Base-by-base conservation (phyloP, 1,140 invertebrate species). In the Ips nitidus region DNA sequence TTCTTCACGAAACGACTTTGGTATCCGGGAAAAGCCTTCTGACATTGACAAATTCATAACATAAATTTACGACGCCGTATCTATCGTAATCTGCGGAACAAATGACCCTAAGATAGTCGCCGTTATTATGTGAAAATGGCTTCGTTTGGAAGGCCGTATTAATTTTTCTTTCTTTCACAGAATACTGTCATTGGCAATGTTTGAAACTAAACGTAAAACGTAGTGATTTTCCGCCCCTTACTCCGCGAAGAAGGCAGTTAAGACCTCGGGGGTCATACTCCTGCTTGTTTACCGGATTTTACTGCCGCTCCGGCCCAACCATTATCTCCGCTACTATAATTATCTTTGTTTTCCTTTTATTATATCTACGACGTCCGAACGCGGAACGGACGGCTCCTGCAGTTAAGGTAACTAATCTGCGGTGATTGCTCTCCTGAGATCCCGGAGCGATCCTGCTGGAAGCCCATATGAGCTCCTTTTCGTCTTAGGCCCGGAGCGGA, bases 341-440 rank as follows among this genome's bases (percentile, higher is more conserved):
- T 76, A 76, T 76, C 75, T 22, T 22, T 76, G 71, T 75, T 75
- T 76, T 74, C 70, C 70, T 73, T 70, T 74, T 75, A 74, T 72
- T 74, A 71, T 74, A 69, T 60, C 62, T 64, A 59, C 63, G 52
- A 53, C 58, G 60, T 55, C 59, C 67, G 60, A 57, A 37, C 52
- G 52, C 59, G 52, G 52, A 62, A 64, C 69, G 41, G 62, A 59
- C 57, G 45, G 57, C 67, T 66, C 59, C 70, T 57, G 52, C 69
- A 64, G 58, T 66, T 57, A 72, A 69, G 70, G 73, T 71, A 75
- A 75, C 73, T 75, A 75, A 75, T 75, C 73, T 70, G 66, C 69
- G 60, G 69, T 75, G 73, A 75, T 75, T 75, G 69, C 66, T 73
- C 73, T 73, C 73, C 55, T 36, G 73, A 73, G 73, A 75, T 64